Conservation (phyloP, 2,113 vertebrate species). For the Rhinolophus ferrumequinum region DNA sequence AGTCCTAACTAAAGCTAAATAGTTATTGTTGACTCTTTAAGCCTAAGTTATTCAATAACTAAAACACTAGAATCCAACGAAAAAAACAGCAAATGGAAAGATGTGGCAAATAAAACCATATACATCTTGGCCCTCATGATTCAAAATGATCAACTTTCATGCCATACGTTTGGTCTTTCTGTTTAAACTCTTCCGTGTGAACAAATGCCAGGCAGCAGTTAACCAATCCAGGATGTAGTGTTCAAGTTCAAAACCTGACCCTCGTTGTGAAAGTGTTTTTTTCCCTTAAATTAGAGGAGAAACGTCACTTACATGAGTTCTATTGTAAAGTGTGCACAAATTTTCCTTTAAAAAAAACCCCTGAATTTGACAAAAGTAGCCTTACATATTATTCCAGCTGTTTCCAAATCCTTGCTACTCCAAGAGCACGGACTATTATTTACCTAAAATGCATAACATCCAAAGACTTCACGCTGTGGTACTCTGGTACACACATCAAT, state of each 20-base stretch:
- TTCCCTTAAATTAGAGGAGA: slow-evolving; percentile 14
- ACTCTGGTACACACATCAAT: neutral
- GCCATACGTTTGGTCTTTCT: neutral
- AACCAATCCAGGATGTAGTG: slow-evolving; percentile 21
- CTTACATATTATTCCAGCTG: slow-evolving; percentile 9
- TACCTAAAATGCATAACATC: slow-evolving; percentile 55
- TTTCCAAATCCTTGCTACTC: slow-evolving; percentile 52
- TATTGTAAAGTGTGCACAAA: neutral
- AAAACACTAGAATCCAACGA: neutral
- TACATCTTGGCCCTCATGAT: neutral
- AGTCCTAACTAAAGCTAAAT: slow-evolving; percentile 26
- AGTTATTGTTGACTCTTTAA: slow-evolving; percentile 40
- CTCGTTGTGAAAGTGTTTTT: slow-evolving; percentile 30
- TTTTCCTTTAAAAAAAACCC: neutral
- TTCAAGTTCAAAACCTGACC: slow-evolving; percentile 56
- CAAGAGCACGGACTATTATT: slow-evolving; percentile 59
- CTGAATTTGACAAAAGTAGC: slow-evolving; percentile 45
- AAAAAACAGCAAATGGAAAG: slow-evolving; percentile 17
- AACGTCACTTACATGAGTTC: neutral
- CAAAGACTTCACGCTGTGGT: slow-evolving; percentile 25
- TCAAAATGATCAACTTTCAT: neutral
- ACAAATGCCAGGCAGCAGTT: neutral
- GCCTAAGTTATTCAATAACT: slow-evolving; percentile 55
- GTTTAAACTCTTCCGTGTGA: slow-evolving; percentile 5
- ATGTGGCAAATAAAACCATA: neutral